A percentile compares a stretch with the other conserved stretches of the same genome.
These are phyloP conservation scores for Drosophila yooni DNA, from an alignment of 2,888 invertebrate genomes.

Conservation along the genomic window DNA sequence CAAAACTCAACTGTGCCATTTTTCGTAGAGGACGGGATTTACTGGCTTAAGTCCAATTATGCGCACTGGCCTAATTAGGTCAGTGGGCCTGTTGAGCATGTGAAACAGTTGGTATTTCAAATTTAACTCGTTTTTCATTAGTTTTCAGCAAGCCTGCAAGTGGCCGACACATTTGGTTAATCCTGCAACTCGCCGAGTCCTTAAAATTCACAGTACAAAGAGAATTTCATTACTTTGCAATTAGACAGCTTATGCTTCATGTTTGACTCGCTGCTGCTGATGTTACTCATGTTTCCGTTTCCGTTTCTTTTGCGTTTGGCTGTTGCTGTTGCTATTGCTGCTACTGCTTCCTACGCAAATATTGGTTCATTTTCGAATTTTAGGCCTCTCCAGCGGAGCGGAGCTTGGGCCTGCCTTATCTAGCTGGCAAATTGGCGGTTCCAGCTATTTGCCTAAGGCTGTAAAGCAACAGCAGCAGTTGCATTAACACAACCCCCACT, in stretches of 20 bases:
- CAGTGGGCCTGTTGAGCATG: not conserved
- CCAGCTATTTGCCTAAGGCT: constrained; percentile 27
- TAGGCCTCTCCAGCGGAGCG: constrained; percentile 5
- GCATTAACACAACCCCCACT: not conserved
- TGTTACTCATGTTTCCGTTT: constrained; percentile 1
- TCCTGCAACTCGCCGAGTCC: not conserved
- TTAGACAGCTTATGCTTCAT: constrained; percentile 33
- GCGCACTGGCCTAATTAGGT: not conserved
- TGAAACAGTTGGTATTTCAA: not conserved
- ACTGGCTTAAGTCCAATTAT: not conserved
- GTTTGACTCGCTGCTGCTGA: constrained; percentile 9
- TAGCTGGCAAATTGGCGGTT: constrained; percentile 40
- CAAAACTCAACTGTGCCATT: not conserved
- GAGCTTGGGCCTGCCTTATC: constrained; percentile 21
- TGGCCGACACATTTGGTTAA: constrained; percentile 30
- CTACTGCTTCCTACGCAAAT: constrained; percentile 41
- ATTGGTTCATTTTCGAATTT: constrained; percentile 41
- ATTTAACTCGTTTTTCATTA: constrained; percentile 14
- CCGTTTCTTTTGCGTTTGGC: not conserved
- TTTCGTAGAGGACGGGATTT: not conserved
- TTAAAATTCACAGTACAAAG: constrained; percentile 10
- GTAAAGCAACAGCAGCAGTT: constrained; percentile 33
- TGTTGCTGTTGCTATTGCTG: not conserved
- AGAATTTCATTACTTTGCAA: constrained; percentile 54
- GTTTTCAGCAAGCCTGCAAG: constrained; percentile 19